Percentiles rank a stretch among this genome's conserved stretches.
These are phyloP conservation scores for Fissipunctia ypsillon DNA, from an alignment of 2,888 invertebrate genomes.

Conservation along the genomic window DNA sequence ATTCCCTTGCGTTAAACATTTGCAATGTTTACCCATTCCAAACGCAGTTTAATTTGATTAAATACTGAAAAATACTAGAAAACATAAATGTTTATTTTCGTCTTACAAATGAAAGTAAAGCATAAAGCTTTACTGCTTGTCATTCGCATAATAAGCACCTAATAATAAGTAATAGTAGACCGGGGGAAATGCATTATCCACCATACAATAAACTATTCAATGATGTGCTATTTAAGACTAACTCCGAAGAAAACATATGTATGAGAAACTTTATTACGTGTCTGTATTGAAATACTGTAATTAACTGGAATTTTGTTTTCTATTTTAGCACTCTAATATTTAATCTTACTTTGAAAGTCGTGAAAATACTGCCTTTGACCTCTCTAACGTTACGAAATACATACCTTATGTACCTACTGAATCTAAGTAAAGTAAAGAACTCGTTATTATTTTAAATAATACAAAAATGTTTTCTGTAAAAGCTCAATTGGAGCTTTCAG, in stretches of 20 bases:
- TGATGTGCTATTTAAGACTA: conserved; percentile 8
- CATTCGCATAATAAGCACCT: conserved; percentile 28
- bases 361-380: conserved; percentile 11
- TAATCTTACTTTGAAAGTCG: not conserved
- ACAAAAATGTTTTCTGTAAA: not conserved
- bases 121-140: conserved; percentile 32
- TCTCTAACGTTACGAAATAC: not conserved
- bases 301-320: not conserved
- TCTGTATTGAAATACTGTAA: not conserved
- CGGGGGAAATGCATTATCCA: conserved; percentile 44
- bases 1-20: not conserved
- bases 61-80: not conserved
- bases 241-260: not conserved
- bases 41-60: not conserved
- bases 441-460: not conserved
- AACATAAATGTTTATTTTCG: conserved; percentile 1
- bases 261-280: not conserved
- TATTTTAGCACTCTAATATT: not conserved
- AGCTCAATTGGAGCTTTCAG: not conserved
- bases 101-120: conserved; percentile 35
- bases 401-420: not conserved
- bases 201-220: conserved; percentile 27
- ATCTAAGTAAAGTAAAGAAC: not conserved
- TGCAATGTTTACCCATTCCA: no score
- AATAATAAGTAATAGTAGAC: conserved; percentile 11